phyloP scores from a whole-genome alignment of 2,797 vertebrate genomes.

The Melanogrammus aeglefinus region DNA sequence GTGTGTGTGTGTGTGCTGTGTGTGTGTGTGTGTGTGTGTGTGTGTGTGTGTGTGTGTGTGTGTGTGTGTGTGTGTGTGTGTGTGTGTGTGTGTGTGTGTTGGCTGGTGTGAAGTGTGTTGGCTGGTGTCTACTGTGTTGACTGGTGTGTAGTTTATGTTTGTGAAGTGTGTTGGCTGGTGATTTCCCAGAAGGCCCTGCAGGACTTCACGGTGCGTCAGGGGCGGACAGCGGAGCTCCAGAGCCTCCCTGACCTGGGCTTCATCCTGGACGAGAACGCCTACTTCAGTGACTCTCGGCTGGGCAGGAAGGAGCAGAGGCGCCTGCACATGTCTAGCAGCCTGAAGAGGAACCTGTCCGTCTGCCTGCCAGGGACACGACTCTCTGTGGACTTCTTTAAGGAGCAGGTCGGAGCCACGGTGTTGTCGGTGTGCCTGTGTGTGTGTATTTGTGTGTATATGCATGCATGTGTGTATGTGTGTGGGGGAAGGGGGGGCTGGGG shows the following conservation, averaged over 20 bases:
- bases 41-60: too few relatives aligned
- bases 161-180: neutral
- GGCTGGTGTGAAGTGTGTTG: too few relatives aligned
- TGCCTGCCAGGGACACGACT: constrained; percentile 74
- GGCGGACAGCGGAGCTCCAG: constrained; percentile 67
- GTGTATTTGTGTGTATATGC: neutral
- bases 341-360: constrained; percentile 70
- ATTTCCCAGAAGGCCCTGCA: constrained; percentile 69
- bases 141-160: neutral
- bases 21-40: too few relatives aligned
- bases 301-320: constrained; percentile 71
- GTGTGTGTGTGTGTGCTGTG: too few relatives aligned
- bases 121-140: too few relatives aligned
- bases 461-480: neutral
- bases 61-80: too few relatives aligned
- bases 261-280: constrained; percentile 76
- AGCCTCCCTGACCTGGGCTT: constrained; percentile 68
- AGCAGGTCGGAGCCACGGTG: constrained; percentile 64
- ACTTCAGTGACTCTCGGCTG: constrained; percentile 76
- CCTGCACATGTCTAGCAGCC: constrained; percentile 54
- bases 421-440: constrained; percentile 6
- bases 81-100: too few relatives aligned
- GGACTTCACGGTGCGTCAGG: constrained; percentile 64
- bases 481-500: neutral
- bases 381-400: constrained; percentile 77